Percentiles rank a stretch among this genome's conserved stretches.
phyloP scores from a whole-genome alignment of 1,140 invertebrate species.

The Brachionus rubens region DNA sequence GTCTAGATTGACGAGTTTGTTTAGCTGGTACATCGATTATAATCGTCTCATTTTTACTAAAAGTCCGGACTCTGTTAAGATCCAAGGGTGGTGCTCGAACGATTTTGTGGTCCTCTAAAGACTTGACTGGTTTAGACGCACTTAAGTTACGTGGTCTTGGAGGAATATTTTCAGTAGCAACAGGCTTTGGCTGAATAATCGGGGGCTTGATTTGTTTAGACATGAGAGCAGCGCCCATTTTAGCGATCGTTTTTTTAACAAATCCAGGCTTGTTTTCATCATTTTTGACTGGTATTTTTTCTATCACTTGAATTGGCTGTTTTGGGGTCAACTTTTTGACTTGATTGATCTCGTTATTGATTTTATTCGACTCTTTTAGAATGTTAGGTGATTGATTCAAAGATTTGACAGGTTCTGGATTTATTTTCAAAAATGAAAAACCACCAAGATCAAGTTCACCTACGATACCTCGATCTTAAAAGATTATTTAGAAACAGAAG shows the following conservation, averaged over 20 bases:
- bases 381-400: neutral
- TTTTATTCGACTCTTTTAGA: neutral
- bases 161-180: neutral
- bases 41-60: neutral
- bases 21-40: neutral
- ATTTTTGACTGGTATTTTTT: too few species aligned
- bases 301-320: neutral
- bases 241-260: neutral
- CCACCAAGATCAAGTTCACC: neutral
- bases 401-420: neutral
- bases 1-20: slow-evolving; percentile 10
- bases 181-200: neutral
- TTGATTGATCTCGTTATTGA: neutral
- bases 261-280: neutral
- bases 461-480: slow-evolving; percentile 2
- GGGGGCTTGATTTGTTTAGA: neutral
- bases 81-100: neutral
- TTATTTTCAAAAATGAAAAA: neutral
- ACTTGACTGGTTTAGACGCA: too few species aligned
- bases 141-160: neutral
- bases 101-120: neutral
- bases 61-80: neutral
- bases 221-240: neutral
- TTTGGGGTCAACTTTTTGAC: neutral
- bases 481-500: neutral